phyloP scores from a whole-genome alignment of 2,888 invertebrate species.

The Abrostola triplasia region DNA sequence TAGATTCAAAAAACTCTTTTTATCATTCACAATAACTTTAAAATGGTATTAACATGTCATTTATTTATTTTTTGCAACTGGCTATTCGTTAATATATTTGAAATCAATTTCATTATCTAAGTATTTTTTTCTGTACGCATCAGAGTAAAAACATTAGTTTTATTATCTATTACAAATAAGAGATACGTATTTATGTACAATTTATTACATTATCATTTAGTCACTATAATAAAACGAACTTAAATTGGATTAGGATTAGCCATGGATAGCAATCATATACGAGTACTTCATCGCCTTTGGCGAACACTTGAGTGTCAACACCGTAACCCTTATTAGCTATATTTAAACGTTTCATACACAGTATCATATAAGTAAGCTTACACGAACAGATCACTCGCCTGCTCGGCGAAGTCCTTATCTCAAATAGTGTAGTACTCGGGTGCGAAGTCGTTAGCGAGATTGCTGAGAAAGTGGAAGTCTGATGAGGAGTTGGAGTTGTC shows the following conservation, averaged over 20 bases:
- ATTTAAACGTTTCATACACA: slow-evolving; percentile 49
- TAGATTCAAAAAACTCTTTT: slow-evolving; percentile 34
- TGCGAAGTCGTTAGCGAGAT: slow-evolving; percentile 96
- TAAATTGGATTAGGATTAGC: slow-evolving; percentile 68
- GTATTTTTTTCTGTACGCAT: slow-evolving; percentile 57
- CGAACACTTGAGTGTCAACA: slow-evolving; percentile 69
- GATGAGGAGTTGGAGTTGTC: slow-evolving; percentile 97
- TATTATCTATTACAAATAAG: slow-evolving; percentile 55
- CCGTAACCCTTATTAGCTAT: slow-evolving; percentile 58
- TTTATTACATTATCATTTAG: slow-evolving; percentile 72
- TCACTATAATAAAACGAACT: slow-evolving; percentile 70
- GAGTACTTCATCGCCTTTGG: slow-evolving; percentile 69
- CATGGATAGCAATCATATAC: slow-evolving; percentile 57
- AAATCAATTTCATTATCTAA: slow-evolving; percentile 66
- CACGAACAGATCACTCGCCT: slow-evolving; percentile 86
- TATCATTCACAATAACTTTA: slow-evolving; percentile 31
- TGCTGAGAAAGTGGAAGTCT: slow-evolving; percentile 97
- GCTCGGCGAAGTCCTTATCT: slow-evolving; percentile 88
- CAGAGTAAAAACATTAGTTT: slow-evolving; percentile 67
- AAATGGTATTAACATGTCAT: slow-evolving; percentile 24
- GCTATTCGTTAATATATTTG: slow-evolving; percentile 48
- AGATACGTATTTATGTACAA: slow-evolving; percentile 76
- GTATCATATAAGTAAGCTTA: slow-evolving; percentile 62
- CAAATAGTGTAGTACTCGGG: slow-evolving; percentile 95
- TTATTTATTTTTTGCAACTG: slow-evolving; percentile 24